These are phyloP conservation scores for Diplogasteroides magnus DNA, from an alignment of 1,140 invertebrate genomes.

Conservation along the genomic window DNA sequence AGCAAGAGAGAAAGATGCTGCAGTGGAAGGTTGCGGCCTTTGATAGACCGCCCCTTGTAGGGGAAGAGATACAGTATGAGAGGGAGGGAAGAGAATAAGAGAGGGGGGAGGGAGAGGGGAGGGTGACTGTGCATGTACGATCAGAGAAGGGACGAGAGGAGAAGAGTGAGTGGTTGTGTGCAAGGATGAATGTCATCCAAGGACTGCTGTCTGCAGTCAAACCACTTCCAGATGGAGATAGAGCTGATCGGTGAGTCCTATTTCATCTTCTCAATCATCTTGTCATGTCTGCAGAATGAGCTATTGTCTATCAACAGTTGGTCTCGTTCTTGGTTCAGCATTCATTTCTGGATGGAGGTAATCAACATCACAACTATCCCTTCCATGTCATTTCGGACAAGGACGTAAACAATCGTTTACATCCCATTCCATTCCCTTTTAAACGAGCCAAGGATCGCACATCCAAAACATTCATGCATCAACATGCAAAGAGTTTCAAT, in stretches of 20 bases:
- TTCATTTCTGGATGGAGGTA: slow-evolving; percentile 54
- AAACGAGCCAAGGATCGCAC: no score
- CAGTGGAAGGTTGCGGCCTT: no score
- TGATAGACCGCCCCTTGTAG: no score
- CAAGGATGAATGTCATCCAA: slow-evolving; percentile 49
- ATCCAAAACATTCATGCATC: no score
- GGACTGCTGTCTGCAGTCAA: slow-evolving; percentile 44
- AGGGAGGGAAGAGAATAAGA: neutral
- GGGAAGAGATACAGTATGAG: neutral
- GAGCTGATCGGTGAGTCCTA: slow-evolving; percentile 26
- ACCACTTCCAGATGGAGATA: slow-evolving; percentile 53
- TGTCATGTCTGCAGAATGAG: slow-evolving; percentile 33
- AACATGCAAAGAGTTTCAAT: no score
- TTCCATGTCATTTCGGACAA: no score
- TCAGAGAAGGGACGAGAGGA: neutral
- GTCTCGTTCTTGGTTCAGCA: slow-evolving; percentile 47
- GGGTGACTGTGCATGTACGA: neutral
- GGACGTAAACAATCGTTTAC: no score
- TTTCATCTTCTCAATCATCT: slow-evolving; percentile 5
- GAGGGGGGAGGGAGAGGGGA: neutral
- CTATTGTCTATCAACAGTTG: slow-evolving; percentile 50
- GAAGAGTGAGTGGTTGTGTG: neutral
- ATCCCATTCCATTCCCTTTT: no score
- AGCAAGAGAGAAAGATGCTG: no score
- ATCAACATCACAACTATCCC: no score